These are phyloP conservation scores for Delphinus delphis DNA, from an alignment of 2,113 vertebrate species.

Conservation along the genomic window DNA sequence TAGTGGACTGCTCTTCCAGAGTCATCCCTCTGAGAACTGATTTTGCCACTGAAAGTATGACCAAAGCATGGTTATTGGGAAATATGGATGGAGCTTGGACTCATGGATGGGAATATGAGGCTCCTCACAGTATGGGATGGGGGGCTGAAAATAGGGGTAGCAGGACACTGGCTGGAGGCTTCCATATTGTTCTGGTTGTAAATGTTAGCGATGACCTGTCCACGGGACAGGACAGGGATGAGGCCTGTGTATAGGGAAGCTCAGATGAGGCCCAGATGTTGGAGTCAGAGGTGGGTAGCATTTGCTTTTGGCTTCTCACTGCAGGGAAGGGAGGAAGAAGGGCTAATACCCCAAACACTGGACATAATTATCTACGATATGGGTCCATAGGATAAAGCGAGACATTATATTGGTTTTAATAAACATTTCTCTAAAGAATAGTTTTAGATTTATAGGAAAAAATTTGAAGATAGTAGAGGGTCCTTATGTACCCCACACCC, in stretches of 20 bases:
- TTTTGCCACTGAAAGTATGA: not conserved
- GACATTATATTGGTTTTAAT: not conserved
- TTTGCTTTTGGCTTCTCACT: constrained; percentile 5
- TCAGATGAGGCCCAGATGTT: not conserved
- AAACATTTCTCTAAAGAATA: not conserved
- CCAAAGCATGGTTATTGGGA: not conserved
- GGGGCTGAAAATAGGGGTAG: not conserved
- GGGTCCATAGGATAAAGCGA: not conserved
- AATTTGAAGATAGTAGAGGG: not conserved
- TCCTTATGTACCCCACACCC: not conserved
- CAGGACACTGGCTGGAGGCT: not conserved
- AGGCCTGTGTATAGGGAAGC: not conserved
- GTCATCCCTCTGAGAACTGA: not conserved
- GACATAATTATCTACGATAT: not conserved
- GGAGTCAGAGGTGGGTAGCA: not conserved
- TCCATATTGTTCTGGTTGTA: not conserved
- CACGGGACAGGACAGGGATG: not conserved
- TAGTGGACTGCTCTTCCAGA: not conserved
- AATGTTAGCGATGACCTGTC: not conserved
- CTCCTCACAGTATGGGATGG: too few species aligned
- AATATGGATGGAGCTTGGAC: not conserved
- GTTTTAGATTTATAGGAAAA: not conserved
- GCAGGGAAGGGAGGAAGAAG: not conserved
- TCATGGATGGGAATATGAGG: not conserved
- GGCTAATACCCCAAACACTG: not conserved